A percentile compares a stretch with the other conserved stretches of the same genome.
phyloP scores from a whole-genome alignment of 30 jellyfish, hydroid and myxozoan genomes.

The Aurelia aurita region DNA sequence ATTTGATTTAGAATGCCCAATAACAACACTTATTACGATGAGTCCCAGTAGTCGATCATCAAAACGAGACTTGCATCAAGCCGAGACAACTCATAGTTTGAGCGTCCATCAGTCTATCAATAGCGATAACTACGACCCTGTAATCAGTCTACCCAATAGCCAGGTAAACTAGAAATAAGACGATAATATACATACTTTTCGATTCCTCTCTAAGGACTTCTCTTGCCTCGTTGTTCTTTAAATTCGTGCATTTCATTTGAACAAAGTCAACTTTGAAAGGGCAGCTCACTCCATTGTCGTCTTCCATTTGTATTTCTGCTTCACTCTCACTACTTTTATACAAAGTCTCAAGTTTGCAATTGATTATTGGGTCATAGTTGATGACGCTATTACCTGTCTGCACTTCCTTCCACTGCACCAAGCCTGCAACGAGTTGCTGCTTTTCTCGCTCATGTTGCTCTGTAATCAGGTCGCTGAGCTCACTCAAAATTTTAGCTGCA shows the following conservation, averaged over 20 bases:
- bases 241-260: not conserved
- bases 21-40: no score
- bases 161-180: no score
- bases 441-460: not conserved
- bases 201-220: constrained; percentile 21
- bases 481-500: not conserved
- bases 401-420: constrained; percentile 46
- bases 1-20: no score
- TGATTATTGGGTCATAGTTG: constrained; percentile 28
- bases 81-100: no score
- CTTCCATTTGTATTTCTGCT: constrained; percentile 5
- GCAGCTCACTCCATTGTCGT: not conserved
- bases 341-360: constrained; percentile 8
- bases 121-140: no score
- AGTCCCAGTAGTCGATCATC: no score
- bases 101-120: no score
- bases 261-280: not conserved
- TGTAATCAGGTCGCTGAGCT: not conserved
- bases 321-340: not conserved
- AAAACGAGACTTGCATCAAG: no score
- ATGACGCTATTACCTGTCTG: no score
- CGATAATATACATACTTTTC: no score
- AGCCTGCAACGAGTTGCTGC: constrained; percentile 13
- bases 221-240: not conserved
- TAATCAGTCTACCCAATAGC: no score